Conservation (phyloP, 2,888 invertebrate species). For the Limnephilus auricula region DNA sequence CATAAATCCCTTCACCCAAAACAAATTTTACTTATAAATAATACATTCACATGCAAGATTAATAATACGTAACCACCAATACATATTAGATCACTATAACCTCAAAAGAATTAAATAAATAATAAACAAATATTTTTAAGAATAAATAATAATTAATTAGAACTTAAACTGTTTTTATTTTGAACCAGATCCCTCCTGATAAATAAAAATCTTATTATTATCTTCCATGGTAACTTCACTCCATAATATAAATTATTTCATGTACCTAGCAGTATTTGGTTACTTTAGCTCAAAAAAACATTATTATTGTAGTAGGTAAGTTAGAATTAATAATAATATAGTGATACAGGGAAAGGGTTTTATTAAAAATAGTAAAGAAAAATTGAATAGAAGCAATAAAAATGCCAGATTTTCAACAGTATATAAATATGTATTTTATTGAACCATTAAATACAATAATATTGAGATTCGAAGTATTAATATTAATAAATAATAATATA, state of each 20-base stretch:
- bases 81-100: not conserved
- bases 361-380: not conserved
- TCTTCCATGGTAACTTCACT: not conserved
- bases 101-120: not conserved
- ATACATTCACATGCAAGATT: not conserved
- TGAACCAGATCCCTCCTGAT: not conserved
- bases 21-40: not conserved
- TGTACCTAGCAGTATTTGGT: not conserved
- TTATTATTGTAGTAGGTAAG: not conserved
- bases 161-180: not conserved
- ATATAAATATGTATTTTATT: constrained; percentile 41
- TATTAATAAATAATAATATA: not conserved
- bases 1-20: not conserved
- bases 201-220: not conserved
- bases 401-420: constrained; percentile 27
- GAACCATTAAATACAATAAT: constrained; percentile 33
- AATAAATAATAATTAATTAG: not conserved
- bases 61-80: not conserved
- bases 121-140: not conserved
- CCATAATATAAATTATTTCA: not conserved
- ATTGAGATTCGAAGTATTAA: constrained; percentile 9
- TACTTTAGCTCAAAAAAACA: not conserved
- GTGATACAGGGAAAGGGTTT: not conserved
- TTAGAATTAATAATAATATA: not conserved
- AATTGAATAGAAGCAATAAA: constrained; percentile 39